A percentile compares a stretch with the other conserved stretches of the same genome.
Evolutionary conservation across 2,888 invertebrate genomes (phyloP).

Genomic region (Ochropacha duplaris): DNA sequence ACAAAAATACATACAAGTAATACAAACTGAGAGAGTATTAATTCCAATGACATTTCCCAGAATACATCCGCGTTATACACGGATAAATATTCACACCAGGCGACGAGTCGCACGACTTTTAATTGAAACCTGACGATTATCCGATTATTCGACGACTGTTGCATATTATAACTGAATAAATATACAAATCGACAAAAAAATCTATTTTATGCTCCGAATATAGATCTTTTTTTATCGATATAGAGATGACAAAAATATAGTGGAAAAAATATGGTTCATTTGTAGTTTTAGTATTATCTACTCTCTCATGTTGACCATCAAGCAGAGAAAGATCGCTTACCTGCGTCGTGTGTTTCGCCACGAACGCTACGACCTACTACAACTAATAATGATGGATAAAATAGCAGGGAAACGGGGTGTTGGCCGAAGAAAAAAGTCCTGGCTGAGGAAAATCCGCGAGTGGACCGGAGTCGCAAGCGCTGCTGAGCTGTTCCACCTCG

Average conservation of each 20-base stretch:
- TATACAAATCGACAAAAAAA: constrained; percentile 7
- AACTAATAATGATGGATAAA: too few relatives aligned
- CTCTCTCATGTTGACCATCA: too few relatives aligned
- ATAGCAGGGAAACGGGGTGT: too few relatives aligned
- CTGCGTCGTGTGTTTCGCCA: too few relatives aligned
- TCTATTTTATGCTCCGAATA: neutral
- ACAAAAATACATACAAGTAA: too few relatives aligned
- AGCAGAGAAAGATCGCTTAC: too few relatives aligned
- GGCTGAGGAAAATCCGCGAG: too few relatives aligned
- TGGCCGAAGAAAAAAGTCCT: too few relatives aligned
- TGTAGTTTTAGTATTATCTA: neutral
- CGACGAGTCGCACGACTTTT: constrained; percentile 45
- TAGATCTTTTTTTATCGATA: neutral
- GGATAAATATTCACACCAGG: constrained; percentile 54
- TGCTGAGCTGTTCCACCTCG: too few relatives aligned
- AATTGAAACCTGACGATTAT: constrained; percentile 52
- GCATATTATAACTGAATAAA: constrained; percentile 40
- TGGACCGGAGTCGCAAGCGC: too few relatives aligned
- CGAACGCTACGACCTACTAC: too few relatives aligned
- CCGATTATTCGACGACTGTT: constrained; percentile 31
- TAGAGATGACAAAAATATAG: neutral
- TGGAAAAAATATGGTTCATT: neutral
- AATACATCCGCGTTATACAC: constrained; percentile 23
- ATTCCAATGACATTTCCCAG: constrained; percentile 2
- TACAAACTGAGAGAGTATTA: neutral